These are phyloP conservation scores for Dermochelys coriacea DNA, from an alignment of 2,797 vertebrate genomes.

Conservation along the genomic window DNA sequence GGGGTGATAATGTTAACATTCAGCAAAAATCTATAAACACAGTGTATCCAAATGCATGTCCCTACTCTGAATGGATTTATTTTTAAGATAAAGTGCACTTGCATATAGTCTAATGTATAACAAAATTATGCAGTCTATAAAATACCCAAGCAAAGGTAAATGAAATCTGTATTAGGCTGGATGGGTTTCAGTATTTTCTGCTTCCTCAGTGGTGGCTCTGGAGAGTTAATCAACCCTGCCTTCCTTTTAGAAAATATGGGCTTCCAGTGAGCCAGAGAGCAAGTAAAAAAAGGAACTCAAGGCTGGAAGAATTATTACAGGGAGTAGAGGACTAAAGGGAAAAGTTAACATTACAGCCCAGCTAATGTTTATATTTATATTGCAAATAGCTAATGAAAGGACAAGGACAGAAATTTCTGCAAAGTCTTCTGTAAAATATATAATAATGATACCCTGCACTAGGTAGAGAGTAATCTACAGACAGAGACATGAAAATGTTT, in stretches of 20 bases:
- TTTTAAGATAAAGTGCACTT: slow-evolving; percentile 39
- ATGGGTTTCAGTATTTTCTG: slow-evolving; percentile 27
- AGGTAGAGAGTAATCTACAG: background rate
- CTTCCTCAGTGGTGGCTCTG: background rate
- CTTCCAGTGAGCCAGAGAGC: background rate
- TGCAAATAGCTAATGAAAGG: background rate
- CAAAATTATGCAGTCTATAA: slow-evolving; percentile 1
- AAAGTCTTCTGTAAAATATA: background rate
- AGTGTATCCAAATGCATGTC: background rate
- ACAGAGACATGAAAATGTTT: background rate
- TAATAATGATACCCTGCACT: background rate
- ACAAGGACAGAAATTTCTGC: background rate
- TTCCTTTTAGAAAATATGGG: background rate
- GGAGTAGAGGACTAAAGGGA: background rate
- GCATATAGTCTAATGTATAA: slow-evolving; percentile 6
- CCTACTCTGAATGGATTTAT: slow-evolving; percentile 8
- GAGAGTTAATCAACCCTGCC: slow-evolving; percentile 36
- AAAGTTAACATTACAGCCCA: background rate
- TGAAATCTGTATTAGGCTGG: slow-evolving; percentile 2
- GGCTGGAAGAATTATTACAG: background rate
- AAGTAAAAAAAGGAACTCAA: background rate
- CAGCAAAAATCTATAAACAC: background rate
- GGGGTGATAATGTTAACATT: slow-evolving; percentile 2
- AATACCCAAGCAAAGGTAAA: slow-evolving; percentile 39
- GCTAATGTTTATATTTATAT: background rate